Evolutionary conservation across 1,140 invertebrate genomes (phyloP), one percentile per base, ranked within the genome.

Genomic region (Zelostemma sp.): DNA sequence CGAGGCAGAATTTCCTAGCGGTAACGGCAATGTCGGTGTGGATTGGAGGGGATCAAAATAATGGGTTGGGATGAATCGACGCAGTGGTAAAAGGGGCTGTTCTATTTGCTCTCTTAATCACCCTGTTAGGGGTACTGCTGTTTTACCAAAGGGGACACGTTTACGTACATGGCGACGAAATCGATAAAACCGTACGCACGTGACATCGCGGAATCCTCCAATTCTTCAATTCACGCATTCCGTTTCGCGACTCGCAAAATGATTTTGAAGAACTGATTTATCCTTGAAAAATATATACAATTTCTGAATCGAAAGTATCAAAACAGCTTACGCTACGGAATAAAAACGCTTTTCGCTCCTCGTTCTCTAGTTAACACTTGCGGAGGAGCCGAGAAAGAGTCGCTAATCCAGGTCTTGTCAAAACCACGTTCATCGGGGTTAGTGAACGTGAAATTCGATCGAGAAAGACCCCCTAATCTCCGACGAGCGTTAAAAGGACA

Each of bases 341-440:
- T n/a, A 25, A 25, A 57, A 66, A 40, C 33, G 25, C 48, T 55
- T 50, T 57, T 65, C 40, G 40, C 14, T 3, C 14, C 18, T 18
- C 41, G 53, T 48, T 66, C 55, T 58, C 61, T 62, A 61, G 45
- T 58, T 61, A 61, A 61, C 60, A 54, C 62, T 41, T 54, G 12
- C 15, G 43, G 28, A 41, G 47, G 48, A 47, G 21, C 53, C 50
- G 11, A 48, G 18, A 40, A 28, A 60, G 49, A 48, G 62, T 45
- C 38, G 60, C 65, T 81, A 78, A 82, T 82, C 80, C 73, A 59
- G 63, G 71, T 77, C 66, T 80, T 80, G 81, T 83, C 79, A 81
- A 77, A 82, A 80, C 73, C 74, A 68, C 76, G 68, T 68, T 72
- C 68, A 69, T 48, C 66, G 65, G 43, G 61, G 70, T 69, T 72